phyloP scores from a whole-genome alignment of 30 jellyfish, hydroid and myxozoan species.

The Catostylus mosaicus region DNA sequence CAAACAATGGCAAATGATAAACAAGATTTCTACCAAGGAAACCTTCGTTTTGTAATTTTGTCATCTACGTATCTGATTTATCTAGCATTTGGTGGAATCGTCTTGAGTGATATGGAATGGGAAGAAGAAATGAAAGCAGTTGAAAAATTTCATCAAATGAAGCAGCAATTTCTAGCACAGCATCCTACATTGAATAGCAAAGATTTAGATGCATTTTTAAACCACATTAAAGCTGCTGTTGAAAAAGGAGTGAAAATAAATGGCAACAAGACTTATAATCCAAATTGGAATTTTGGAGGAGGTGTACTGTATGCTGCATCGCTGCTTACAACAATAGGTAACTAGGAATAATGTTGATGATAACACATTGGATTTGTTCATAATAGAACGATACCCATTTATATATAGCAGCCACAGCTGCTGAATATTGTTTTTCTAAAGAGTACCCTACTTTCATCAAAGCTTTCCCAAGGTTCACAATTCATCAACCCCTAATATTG shows the following conservation, averaged over 20 bases:
- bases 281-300: slow-evolving; percentile 83
- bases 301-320: slow-evolving; percentile 69
- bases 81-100: slow-evolving; percentile 62
- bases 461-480: too few species aligned
- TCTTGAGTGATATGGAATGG: slow-evolving; percentile 46
- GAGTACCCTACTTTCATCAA: too few species aligned
- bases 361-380: too few species aligned
- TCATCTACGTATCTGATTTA: slow-evolving; percentile 48
- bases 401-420: too few species aligned
- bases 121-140: slow-evolving; percentile 46
- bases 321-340: slow-evolving; percentile 76
- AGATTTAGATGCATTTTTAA: slow-evolving; percentile 49
- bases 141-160: slow-evolving; percentile 10
- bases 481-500: too few species aligned
- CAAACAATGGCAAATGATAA: slow-evolving; percentile 15
- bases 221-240: slow-evolving; percentile 46
- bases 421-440: too few species aligned
- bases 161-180: slow-evolving; percentile 27
- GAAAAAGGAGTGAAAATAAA: slow-evolving; percentile 56
- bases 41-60: slow-evolving; percentile 40
- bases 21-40: slow-evolving; percentile 11
- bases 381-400: too few species aligned
- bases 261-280: slow-evolving; percentile 57
- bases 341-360: neutral
- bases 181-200: slow-evolving; percentile 36